A percentile compares a stretch with the other conserved stretches of the same genome.
phyloP scores from a whole-genome alignment of 2,113 vertebrate species.

The Ctenomys sociabilis region DNA sequence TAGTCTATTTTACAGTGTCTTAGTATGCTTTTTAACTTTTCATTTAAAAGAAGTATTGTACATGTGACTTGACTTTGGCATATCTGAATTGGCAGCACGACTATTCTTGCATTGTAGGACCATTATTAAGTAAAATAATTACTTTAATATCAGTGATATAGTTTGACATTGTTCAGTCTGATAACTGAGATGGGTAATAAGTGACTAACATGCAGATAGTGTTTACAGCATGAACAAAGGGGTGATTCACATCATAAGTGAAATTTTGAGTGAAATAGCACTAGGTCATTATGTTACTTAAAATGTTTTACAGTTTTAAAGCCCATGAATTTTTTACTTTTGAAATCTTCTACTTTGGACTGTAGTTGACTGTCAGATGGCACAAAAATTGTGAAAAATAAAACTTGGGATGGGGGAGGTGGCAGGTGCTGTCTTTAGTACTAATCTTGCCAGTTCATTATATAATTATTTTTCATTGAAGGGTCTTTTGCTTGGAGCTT shows the following conservation, averaged over 20 bases:
- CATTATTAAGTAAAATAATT: background rate
- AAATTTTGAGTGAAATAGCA: background rate
- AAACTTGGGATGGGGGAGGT: background rate
- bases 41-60: background rate
- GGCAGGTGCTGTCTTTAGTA: background rate
- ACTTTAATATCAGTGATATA: background rate
- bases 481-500: background rate
- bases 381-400: background rate
- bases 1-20: background rate
- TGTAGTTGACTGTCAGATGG: background rate
- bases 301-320: background rate
- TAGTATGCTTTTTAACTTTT: background rate
- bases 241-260: background rate
- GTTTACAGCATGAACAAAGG: background rate
- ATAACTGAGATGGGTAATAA: background rate
- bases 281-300: background rate
- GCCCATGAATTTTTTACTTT: background rate
- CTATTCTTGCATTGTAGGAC: background rate
- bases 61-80: background rate
- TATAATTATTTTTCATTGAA: constrained; percentile 18
- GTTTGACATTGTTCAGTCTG: background rate
- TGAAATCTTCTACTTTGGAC: background rate
- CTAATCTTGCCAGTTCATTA: background rate
- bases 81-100: background rate
- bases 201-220: background rate